phyloP scores from a whole-genome alignment of 1,140 invertebrate species.

The Drosophila jambulina region DNA sequence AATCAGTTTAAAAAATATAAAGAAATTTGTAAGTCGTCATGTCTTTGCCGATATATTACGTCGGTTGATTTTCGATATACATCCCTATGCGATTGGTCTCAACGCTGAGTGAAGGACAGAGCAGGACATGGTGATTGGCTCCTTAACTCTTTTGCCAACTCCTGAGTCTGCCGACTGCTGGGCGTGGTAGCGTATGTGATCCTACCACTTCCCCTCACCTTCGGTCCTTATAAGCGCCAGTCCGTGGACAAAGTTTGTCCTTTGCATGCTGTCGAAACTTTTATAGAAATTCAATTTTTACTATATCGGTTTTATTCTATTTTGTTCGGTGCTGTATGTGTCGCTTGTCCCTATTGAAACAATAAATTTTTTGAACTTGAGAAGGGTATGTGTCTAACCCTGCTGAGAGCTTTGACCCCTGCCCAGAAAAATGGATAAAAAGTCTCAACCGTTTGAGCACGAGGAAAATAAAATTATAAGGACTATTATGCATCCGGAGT shows the following conservation, averaged over 20 bases:
- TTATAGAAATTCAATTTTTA: conserved; percentile 80
- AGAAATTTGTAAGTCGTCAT: not conserved
- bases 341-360: conserved; percentile 66
- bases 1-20: not conserved
- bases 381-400: conserved; percentile 55
- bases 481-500: not conserved
- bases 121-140: conserved; percentile 67
- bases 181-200: conserved; percentile 53
- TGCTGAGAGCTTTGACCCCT: conserved; percentile 59
- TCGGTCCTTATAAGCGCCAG: not conserved
- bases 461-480: not conserved
- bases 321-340: conserved; percentile 55
- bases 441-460: conserved; percentile 32
- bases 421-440: conserved; percentile 11
- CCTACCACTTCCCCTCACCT: conserved; percentile 10
- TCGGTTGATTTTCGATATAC: not conserved
- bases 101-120: conserved; percentile 21
- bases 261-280: conserved; percentile 78
- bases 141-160: conserved; percentile 78
- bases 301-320: conserved; percentile 53
- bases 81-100: conserved; percentile 8
- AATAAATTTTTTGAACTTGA: conserved; percentile 67
- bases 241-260: conserved; percentile 68
- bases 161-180: conserved; percentile 41
- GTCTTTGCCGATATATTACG: not conserved